A percentile compares a stretch with the other conserved stretches of the same genome.
Conservation (phyloP, 30 jellyfish, hydroid and myxozoan species). For the Hydractinia symbiolongicarpus region DNA sequence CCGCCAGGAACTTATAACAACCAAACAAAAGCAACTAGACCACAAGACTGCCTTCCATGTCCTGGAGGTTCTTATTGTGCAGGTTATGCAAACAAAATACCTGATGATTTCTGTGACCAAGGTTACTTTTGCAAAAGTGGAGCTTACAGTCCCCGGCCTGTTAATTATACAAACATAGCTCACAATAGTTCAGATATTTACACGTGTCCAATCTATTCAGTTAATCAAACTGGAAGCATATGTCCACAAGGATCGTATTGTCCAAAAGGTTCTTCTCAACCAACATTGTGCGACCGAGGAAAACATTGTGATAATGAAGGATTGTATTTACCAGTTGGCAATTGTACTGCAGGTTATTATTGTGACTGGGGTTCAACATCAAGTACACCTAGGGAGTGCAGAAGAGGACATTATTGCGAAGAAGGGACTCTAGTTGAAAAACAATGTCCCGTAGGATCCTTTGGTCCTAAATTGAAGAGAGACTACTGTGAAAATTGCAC, state of each 20-base stretch:
- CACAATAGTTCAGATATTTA: constrained; percentile 59
- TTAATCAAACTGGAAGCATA: constrained; percentile 81
- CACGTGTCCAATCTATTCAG: constrained; percentile 88
- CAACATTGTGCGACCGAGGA: constrained; percentile 81
- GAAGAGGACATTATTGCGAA: constrained; percentile 85
- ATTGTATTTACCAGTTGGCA: constrained; percentile 70
- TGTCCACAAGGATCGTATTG: constrained; percentile 88
- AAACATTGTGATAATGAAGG: constrained; percentile 67
- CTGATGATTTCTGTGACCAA: constrained; percentile 72
- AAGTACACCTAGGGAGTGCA: constrained; percentile 48
- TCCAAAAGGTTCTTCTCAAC: constrained; percentile 66
- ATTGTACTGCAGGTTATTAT: constrained; percentile 81
- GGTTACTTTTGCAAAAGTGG: constrained; percentile 80
- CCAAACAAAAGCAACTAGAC: constrained; percentile 61
- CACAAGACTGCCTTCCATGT: constrained; percentile 89
- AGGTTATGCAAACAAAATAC: constrained; percentile 67
- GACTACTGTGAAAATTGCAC: constrained; percentile 84
- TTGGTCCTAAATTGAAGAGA: constrained; percentile 49
- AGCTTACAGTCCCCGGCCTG: constrained; percentile 80
- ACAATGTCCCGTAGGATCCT: constrained; percentile 80
- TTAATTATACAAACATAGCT: constrained; percentile 31
- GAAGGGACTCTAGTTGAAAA: constrained; percentile 64
- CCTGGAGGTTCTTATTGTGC: constrained; percentile 77
- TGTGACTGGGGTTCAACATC: constrained; percentile 67
- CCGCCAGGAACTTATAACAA: constrained; percentile 96